Base-by-base conservation (phyloP, 2,113 vertebrate genomes). In the Stigmatopora nigra region DNA sequence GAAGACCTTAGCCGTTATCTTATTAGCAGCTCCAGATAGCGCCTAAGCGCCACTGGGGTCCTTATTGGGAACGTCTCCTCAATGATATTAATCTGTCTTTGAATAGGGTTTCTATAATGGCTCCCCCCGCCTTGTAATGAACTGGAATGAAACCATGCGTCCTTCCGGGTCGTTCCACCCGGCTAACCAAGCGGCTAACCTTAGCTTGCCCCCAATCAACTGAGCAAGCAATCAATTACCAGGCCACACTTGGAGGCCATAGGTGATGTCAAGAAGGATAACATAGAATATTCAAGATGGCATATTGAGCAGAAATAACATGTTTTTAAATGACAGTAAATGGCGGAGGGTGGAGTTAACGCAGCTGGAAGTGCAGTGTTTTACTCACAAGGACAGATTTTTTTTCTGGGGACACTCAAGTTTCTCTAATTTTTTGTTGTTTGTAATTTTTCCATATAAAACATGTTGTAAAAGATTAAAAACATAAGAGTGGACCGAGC, bases 1-100 rank as follows among this genome's bases (percentile, higher is more conserved):
- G 71, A 83, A 81, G 81, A 88, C 83, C 87, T 86, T 77, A 45
- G 71, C 80, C 52, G 82, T 90, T 89, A 91, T 91, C 90, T 89
- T 88, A 90, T 91, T 90, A 91, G 84, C 72, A 82, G 88, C 77
- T 85, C 73, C 80, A 88, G 83, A 91, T 87, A 86, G 84, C 70
- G 75, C 85, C 72, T 78, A 64, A 65, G 72, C 79, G 79, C 86
- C 82, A 81, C 75, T 72, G 75, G 87, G 89, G 84, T 84, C 61
- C 71, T 78, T 72, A 72, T 87, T 83, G 69, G 75, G 80, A 80
- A 80, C 76, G 80, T 72, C 73, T 79, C 67, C 70, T 84, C 84
- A 83, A 88, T 84, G 82, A 89, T 83, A 90, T 89, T 89, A 89
- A 90, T 89, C 87, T 78, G 71, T 69, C 63, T 73, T 76, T 87